Evolutionary conservation across 2,113 vertebrate species (phyloP).

Genomic region (Calidris pugnax): DNA sequence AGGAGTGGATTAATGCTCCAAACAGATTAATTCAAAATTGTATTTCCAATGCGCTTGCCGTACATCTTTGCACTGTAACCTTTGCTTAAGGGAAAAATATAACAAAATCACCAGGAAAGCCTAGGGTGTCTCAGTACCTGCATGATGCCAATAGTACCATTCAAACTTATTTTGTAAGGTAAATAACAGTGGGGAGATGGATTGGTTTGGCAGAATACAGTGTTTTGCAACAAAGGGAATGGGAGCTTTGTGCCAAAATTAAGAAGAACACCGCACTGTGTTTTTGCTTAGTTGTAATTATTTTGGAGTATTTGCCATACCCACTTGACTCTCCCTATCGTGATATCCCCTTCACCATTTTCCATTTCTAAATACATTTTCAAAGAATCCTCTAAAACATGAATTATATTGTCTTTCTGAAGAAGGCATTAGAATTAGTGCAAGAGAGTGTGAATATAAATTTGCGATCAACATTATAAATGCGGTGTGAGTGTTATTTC

Average conservation of each 20-base stretch:
- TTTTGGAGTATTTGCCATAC: background rate
- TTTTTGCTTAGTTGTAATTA: background rate
- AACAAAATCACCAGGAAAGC: background rate
- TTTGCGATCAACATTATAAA: conserved; percentile 41
- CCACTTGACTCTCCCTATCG: background rate
- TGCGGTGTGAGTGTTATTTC: conserved; percentile 27
- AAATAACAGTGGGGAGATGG: background rate
- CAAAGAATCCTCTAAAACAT: background rate
- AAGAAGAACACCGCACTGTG: background rate
- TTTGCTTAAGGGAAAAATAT: background rate
- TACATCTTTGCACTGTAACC: background rate
- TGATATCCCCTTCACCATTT: background rate
- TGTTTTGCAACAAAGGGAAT: background rate
- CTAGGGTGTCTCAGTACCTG: background rate
- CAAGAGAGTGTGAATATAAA: conserved; percentile 1
- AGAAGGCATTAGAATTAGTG: conserved; percentile 20
- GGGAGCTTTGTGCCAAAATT: background rate
- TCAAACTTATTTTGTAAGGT: background rate
- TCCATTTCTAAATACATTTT: background rate
- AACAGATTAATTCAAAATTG: conserved; percentile 38
- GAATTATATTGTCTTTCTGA: conserved; percentile 8
- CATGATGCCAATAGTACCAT: background rate
- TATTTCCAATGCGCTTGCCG: conserved; percentile 9
- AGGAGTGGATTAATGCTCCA: conserved; percentile 52
- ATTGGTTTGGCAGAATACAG: background rate